Conservation (phyloP, 2,113 vertebrate genomes). For the Tyto alba region DNA sequence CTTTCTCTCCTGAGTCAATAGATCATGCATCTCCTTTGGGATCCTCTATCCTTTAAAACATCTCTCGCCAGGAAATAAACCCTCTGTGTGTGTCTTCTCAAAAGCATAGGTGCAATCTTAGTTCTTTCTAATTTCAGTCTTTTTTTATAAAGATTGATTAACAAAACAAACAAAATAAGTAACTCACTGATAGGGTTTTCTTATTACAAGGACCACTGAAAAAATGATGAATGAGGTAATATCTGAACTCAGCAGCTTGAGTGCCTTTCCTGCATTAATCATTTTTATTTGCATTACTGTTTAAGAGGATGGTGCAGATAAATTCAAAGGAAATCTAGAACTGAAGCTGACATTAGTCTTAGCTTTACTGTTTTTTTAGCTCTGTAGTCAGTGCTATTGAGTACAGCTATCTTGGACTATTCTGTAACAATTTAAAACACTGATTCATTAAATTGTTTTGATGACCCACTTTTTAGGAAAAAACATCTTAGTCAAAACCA, state of each 20-base stretch:
- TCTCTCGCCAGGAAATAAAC: not conserved
- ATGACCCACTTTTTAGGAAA: not conserved
- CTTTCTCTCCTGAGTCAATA: not conserved
- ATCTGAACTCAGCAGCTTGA: not conserved
- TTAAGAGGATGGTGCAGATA: not conserved
- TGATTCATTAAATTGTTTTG: not conserved
- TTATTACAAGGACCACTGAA: not conserved
- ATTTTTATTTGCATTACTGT: not conserved
- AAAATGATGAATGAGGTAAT: not conserved
- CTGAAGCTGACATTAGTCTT: not conserved
- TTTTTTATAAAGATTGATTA: not conserved
- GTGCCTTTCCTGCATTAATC: not conserved
- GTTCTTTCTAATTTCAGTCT: not conserved
- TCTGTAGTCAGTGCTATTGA: not conserved
- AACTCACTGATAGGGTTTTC: not conserved
- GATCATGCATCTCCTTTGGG: not conserved
- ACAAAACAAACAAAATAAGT: not conserved
- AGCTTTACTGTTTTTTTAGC: not conserved
- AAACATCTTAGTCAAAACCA: not conserved
- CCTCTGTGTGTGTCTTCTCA: rapidly evolving
- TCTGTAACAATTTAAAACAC: not conserved
- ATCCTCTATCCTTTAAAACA: not conserved
- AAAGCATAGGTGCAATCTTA: not conserved
- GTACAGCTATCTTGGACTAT: not conserved
- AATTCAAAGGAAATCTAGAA: not conserved